phyloP scores from a whole-genome alignment of 30 jellyfish, hydroid and myxozoan species.

The Hydractinia symbiolongicarpus region DNA sequence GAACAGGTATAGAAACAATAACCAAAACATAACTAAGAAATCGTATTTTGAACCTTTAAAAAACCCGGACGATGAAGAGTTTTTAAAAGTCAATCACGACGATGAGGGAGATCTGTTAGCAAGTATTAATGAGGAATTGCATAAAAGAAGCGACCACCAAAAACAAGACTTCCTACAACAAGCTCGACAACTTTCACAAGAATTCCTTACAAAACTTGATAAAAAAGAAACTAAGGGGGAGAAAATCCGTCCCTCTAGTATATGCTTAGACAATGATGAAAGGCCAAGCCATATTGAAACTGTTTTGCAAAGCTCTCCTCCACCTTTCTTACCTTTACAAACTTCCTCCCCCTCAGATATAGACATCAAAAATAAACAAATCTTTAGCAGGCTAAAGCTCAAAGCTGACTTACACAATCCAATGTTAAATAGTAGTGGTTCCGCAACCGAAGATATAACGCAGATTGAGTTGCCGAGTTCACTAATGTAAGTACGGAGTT shows the following conservation, averaged over 20 bases:
- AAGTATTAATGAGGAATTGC: neutral
- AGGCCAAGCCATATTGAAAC: no score
- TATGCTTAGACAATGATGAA: no score
- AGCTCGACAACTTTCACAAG: no score
- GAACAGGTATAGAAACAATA: neutral
- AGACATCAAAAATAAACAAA: neutral
- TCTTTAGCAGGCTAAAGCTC: neutral
- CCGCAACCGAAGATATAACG: neutral
- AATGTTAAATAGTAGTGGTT: neutral
- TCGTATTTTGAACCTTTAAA: slow-evolving; percentile 14
- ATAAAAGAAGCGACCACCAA: neutral
- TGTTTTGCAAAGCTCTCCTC: no score
- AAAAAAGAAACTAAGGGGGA: no score
- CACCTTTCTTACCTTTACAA: no score
- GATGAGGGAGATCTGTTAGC: neutral
- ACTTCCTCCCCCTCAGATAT: no score
- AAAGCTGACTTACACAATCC: neutral
- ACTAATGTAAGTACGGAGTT: slow-evolving; percentile 1
- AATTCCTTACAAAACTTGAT: no score
- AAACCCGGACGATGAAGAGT: slow-evolving; percentile 14
- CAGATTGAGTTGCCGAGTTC: neutral
- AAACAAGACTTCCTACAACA: neutral
- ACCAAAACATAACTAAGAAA: neutral
- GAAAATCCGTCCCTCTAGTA: no score
- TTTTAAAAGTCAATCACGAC: neutral